Evolutionary conservation across 2,113 vertebrate species (phyloP).

Genomic region (Macrotis lagotis): DNA sequence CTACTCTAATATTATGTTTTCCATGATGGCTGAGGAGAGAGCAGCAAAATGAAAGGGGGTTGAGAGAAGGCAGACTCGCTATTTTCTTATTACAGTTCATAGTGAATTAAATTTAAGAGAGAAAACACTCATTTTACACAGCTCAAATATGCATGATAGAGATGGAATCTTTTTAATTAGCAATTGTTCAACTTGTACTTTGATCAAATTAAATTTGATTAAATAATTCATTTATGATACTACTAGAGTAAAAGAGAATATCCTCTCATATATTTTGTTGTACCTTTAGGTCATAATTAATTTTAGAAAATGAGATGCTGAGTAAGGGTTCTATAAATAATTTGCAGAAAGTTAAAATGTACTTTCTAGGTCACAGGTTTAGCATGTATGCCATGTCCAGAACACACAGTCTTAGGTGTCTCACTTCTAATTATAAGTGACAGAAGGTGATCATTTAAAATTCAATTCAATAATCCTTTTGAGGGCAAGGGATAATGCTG

Average conservation of each 20-base stretch:
- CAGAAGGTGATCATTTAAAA: not conserved
- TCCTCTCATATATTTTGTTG: not conserved
- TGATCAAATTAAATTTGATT: not conserved
- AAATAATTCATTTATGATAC: not conserved
- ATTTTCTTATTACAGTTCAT: too few relatives aligned
- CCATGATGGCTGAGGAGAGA: too few relatives aligned
- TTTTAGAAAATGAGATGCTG: not conserved
- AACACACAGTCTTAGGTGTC: not conserved
- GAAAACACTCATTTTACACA: not conserved
- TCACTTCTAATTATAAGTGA: not conserved
- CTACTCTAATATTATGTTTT: not conserved
- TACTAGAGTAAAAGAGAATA: not conserved
- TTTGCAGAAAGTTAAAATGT: slow-evolving; percentile 1
- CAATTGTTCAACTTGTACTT: not conserved
- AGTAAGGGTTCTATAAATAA: not conserved
- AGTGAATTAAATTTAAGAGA: not conserved
- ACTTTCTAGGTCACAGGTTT: slow-evolving; percentile 14
- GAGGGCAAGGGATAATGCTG: too few relatives aligned
- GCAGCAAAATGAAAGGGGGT: too few relatives aligned
- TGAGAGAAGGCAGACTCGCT: not conserved
- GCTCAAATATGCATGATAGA: not conserved
- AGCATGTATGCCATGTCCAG: not conserved
- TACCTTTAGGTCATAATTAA: not conserved
- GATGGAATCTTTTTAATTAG: not conserved
- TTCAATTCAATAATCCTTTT: too few relatives aligned